Evolutionary conservation across 2,113 vertebrate genomes (phyloP), one percentile per base, ranked within the genome.

Genomic region (Lepus americanus): DNA sequence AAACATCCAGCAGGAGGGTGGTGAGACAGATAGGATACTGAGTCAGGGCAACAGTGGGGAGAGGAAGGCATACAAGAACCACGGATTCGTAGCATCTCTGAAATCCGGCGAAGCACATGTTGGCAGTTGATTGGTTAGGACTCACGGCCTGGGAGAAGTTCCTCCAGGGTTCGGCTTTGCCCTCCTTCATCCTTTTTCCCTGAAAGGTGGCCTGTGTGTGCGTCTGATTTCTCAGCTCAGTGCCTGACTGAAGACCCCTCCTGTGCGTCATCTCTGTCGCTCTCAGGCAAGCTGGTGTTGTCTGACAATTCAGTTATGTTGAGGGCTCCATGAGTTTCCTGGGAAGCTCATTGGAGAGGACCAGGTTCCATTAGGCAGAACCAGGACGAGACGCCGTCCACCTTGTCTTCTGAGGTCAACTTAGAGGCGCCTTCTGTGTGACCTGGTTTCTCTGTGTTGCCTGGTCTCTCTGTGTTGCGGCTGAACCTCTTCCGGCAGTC

Each of bases 301-400:
- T 87, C 67, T 82, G 67, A 81, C 51, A 77, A 4, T 76, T 67
- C 17, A n/a, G 49, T 36, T 53, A 7, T 67, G 53, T 90, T 53
- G 44, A 73, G 31, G 86, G 67, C 31, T 69, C 69, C 53, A 14
- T 90, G 63, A 25, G 82, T 86, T 69, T 90, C 61, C n/a, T 76
- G 0, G 63, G 87, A 64, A 94, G n/a, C n/a, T 64, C 77, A 31
- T 8, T 39, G 67, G 9, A 17, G 29, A 12, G 5, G 3, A 3
- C 17, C 53, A 77, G 51, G 82, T 33, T 69, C 17, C 22, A 11
- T 49, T 90, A 72, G 70, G 74, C 36, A 70, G 70, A 77, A 87
- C 12, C 6, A 31, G 36, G 69, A 53, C 29, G 4, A 51, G 27
- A 92, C 19, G 63, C 63, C 63, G 39, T 78, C 16, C 92, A 73